phyloP scores from a whole-genome alignment of 2,113 vertebrate genomes.

The Centropristis striata region DNA sequence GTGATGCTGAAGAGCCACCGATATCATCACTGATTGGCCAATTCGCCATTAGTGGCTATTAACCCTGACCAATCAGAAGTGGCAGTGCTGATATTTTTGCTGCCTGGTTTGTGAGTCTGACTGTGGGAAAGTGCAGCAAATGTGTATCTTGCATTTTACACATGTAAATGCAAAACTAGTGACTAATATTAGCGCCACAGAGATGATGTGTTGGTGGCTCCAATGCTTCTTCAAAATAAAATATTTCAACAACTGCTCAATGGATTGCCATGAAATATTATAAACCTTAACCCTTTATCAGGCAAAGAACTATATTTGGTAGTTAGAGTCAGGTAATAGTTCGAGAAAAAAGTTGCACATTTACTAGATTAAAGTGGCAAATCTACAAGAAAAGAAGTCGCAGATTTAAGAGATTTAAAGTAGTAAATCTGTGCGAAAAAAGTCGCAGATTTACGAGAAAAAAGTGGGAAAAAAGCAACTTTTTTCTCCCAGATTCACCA shows the following conservation, averaged over 20 bases:
- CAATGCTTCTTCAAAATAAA: background rate
- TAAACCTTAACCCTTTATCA: too few relatives aligned
- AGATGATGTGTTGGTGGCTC: background rate
- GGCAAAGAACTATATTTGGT: too few relatives aligned
- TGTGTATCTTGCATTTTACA: constrained; percentile 5
- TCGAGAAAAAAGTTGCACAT: too few relatives aligned
- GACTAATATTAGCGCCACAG: background rate
- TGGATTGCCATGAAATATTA: background rate
- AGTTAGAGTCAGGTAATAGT: too few relatives aligned
- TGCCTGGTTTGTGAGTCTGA: background rate
- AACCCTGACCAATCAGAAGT: constrained; percentile 30
- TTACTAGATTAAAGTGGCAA: too few relatives aligned
- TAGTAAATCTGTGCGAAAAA: too few relatives aligned
- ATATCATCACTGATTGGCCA: constrained; percentile 42
- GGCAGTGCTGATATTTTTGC: background rate
- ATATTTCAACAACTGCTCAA: background rate
- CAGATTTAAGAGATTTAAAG: too few relatives aligned
- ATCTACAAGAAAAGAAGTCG: too few relatives aligned
- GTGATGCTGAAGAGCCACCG: constrained; percentile 55
- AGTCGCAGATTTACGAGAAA: too few relatives aligned
- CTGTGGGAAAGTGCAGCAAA: constrained; percentile 7
- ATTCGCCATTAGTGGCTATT: constrained; percentile 21
- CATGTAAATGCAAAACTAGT: background rate
- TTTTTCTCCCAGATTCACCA: too few relatives aligned
- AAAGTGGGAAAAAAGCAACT: too few relatives aligned